Evolutionary conservation across 1,140 invertebrate species (phyloP).

Genomic region (Oncopodura yosiiana): DNA sequence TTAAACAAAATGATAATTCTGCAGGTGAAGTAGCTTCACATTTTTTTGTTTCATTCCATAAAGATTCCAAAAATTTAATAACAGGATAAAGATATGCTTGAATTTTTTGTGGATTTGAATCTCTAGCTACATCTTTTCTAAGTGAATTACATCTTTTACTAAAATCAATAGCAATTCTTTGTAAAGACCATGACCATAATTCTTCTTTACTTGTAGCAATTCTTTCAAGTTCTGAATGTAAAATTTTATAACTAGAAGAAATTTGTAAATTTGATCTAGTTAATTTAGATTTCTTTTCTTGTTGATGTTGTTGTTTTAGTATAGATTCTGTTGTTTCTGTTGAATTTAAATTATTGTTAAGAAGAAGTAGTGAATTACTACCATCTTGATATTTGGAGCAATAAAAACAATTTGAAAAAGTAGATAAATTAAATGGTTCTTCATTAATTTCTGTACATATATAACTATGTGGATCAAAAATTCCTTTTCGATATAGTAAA

Average conservation of each 20-base stretch:
- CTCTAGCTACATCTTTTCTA: constrained; percentile 23
- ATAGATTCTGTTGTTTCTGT: too few relatives aligned
- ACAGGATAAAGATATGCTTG: constrained; percentile 8
- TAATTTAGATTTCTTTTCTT: too few relatives aligned
- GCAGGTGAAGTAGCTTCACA: constrained; percentile 13
- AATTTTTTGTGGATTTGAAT: constrained; percentile 12
- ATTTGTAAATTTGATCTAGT: constrained; percentile 7
- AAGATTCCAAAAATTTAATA: neutral
- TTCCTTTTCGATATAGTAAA: constrained; percentile 10
- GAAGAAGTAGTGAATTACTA: too few relatives aligned
- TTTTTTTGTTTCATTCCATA: constrained; percentile 8
- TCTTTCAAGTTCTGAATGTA: constrained; percentile 24
- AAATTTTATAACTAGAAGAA: neutral
- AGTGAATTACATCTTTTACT: constrained; percentile 11
- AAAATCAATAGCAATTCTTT: constrained; percentile 25
- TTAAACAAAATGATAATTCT: constrained; percentile 5
- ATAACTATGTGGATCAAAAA: constrained; percentile 19
- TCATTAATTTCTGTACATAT: constrained; percentile 19
- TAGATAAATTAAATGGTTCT: constrained; percentile 8
- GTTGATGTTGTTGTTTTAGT: too few relatives aligned
- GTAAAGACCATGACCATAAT: constrained; percentile 21
- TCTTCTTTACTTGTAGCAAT: constrained; percentile 27
- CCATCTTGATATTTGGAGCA: too few relatives aligned
- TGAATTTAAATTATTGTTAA: too few relatives aligned
- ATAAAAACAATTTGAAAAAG: neutral